Evolutionary conservation across 2,797 vertebrate species (phyloP).

Genomic region (Synanceia verrucosa): DNA sequence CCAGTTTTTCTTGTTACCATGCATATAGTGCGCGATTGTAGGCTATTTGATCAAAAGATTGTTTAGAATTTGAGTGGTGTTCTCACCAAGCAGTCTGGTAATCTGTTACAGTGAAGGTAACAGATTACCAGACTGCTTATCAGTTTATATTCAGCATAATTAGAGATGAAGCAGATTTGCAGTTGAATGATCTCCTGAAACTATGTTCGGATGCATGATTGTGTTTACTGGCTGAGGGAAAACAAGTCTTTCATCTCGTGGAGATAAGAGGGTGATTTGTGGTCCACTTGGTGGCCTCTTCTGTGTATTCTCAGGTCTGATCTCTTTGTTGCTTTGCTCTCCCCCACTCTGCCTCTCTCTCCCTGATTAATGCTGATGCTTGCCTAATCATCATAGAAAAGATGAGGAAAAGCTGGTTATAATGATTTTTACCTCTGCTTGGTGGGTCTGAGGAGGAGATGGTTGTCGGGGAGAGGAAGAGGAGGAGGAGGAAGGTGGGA

Average conservation of each 20-base stretch:
- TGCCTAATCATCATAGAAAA: constrained; percentile 57
- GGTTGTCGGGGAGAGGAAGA: constrained; percentile 9
- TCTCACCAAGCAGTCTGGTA: too few relatives aligned
- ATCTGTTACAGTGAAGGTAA: constrained; percentile 36
- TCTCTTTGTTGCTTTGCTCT: constrained; percentile 51
- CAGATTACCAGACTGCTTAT: constrained; percentile 52
- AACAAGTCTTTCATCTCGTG: constrained; percentile 70
- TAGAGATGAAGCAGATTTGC: constrained; percentile 70
- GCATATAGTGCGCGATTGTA: not conserved
- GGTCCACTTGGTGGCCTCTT: constrained; percentile 60
- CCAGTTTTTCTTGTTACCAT: not conserved
- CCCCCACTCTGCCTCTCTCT: constrained; percentile 12
- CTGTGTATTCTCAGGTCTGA: constrained; percentile 62
- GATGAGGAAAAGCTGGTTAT: constrained; percentile 63
- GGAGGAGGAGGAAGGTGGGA: not conserved
- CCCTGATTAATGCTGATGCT: constrained; percentile 64
- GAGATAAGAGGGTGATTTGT: constrained; percentile 75
- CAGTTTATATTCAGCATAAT: constrained; percentile 67
- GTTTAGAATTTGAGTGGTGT: constrained; percentile 18
- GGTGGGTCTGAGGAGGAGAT: constrained; percentile 30
- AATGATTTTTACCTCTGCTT: constrained; percentile 55
- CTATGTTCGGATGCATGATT: constrained; percentile 72
- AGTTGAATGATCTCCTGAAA: constrained; percentile 70
- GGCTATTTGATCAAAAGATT: constrained; percentile 7
- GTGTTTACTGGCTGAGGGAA: constrained; percentile 72